Evolutionary conservation across 2,888 invertebrate species (phyloP), one percentile per base, ranked within the genome.

Genomic region (Brenthis hecate): DNA sequence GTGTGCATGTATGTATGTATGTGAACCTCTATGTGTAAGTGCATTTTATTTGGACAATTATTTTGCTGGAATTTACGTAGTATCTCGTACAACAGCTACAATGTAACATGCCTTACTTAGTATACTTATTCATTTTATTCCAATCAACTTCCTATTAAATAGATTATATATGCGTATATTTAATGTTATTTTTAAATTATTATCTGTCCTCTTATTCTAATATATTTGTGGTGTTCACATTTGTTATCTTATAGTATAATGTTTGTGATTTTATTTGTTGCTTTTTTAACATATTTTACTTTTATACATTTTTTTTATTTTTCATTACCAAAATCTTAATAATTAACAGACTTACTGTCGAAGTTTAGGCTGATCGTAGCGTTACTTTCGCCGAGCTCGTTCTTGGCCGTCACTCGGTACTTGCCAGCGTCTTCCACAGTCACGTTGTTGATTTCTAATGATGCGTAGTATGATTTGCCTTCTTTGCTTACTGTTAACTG

Each of bases 361-460:
- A 99, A 98, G 94, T 99, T 99, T 82, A 99, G 96, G 94, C 98
- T 98, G 92, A 98, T 98, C 75, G 98, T 98, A 73, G 98, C 98
- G 90, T 98, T 98, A 88, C 98, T 98, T 93, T 99, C 99, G 87
- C 99, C 99, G 82, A 98, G 95, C 93, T 98, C 98, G 94, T 98
- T 99, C 94, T 99, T 99, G 82, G 98, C 98, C 82, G 97, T 98
- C 82, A 98, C 98, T 94, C 98, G 96, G 93, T 98, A 98, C 94
- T 98, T 98, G 86, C 98, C 98, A 92, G 98, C 98, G 94, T 98
- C 98, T 94, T 98, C 98, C 82, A 98, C 98, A 75, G 98, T 98
- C 80, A 98, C 98, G 89, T 98, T 97, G 93, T 95, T 95, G 85
- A 99, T 98, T 92, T 97, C 97, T 89, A 99, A 94, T 75, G 97